Percentiles rank a stretch among this genome's conserved stretches.
These are phyloP conservation scores for Drosophila nannoptera DNA, from an alignment of 1,140 invertebrate species.

Conservation along the genomic window DNA sequence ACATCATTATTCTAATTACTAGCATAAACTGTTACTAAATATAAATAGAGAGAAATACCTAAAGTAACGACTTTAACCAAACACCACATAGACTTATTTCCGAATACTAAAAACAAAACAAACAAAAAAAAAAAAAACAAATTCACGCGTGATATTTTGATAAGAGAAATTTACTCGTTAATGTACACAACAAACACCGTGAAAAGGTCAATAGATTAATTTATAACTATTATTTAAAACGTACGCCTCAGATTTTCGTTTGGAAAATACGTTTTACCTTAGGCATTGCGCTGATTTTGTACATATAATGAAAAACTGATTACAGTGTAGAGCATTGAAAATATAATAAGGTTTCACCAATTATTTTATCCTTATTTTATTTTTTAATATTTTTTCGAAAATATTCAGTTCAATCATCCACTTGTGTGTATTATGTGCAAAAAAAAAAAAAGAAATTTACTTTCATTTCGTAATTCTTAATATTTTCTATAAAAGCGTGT, in stretches of 20 bases:
- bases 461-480: slow-evolving; percentile 18
- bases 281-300: slow-evolving; percentile 57
- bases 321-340: slow-evolving; percentile 31
- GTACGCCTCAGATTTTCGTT: slow-evolving; percentile 43
- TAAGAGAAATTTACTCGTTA: slow-evolving; percentile 58
- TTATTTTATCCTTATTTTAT: background rate
- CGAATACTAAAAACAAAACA: slow-evolving; percentile 55
- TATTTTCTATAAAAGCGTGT: slow-evolving; percentile 22
- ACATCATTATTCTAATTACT: slow-evolving; percentile 77
- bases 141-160: slow-evolving; percentile 53
- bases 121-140: slow-evolving; percentile 21
- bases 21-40: slow-evolving; percentile 78
- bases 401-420: slow-evolving; percentile 10
- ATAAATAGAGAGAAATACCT: slow-evolving; percentile 58
- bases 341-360: slow-evolving; percentile 32
- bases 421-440: slow-evolving; percentile 21
- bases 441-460: slow-evolving; percentile 21
- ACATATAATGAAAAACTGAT: slow-evolving; percentile 61
- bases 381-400: slow-evolving; percentile 3
- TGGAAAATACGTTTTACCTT: slow-evolving; percentile 49
- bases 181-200: slow-evolving; percentile 60
- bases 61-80: slow-evolving; percentile 68
- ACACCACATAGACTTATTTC: slow-evolving; percentile 56
- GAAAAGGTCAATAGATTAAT: slow-evolving; percentile 61
- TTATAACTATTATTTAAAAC: slow-evolving; percentile 56